Conservation (phyloP, 1,140 invertebrate genomes). For the Drosophila nannoptera region DNA sequence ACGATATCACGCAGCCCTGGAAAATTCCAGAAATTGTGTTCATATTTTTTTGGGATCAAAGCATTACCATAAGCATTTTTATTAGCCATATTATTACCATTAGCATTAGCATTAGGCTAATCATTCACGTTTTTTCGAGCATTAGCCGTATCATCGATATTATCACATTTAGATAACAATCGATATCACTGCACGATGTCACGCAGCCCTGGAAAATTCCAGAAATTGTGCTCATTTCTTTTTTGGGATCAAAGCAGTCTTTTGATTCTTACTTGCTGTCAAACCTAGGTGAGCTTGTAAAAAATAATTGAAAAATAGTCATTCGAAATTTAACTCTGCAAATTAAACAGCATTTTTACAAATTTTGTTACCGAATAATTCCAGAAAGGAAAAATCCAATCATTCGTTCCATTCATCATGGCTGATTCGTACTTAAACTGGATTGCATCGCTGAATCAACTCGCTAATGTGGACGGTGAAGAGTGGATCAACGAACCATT, state of each 20-base stretch:
- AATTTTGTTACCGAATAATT: slow-evolving; percentile 11
- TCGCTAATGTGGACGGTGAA: slow-evolving; percentile 5
- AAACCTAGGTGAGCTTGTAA: neutral
- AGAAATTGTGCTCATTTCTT: too few relatives aligned
- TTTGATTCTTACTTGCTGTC: too few relatives aligned
- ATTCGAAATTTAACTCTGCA: slow-evolving; percentile 28
- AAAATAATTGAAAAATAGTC: neutral
- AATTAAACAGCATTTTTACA: slow-evolving; percentile 14
- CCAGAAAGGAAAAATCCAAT: neutral
- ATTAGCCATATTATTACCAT: neutral
- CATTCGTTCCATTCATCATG: slow-evolving; percentile 23
- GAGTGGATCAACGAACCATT: slow-evolving; percentile 3
- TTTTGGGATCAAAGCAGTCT: neutral
- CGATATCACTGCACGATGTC: too few relatives aligned
- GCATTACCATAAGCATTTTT: neutral
- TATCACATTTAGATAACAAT: neutral
- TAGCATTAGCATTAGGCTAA: neutral
- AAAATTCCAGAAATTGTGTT: too few relatives aligned
- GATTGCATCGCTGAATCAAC: slow-evolving; percentile 23
- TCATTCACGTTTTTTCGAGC: too few relatives aligned
- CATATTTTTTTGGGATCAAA: too few relatives aligned
- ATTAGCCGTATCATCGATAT: neutral
- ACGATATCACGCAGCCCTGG: too few relatives aligned
- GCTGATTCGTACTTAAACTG: slow-evolving; percentile 36
- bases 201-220: too few relatives aligned